Percentiles rank a stretch among this genome's conserved stretches.
These are phyloP conservation scores for Shargacucullia verbasci DNA, from an alignment of 2,888 invertebrate species.

Conservation along the genomic window DNA sequence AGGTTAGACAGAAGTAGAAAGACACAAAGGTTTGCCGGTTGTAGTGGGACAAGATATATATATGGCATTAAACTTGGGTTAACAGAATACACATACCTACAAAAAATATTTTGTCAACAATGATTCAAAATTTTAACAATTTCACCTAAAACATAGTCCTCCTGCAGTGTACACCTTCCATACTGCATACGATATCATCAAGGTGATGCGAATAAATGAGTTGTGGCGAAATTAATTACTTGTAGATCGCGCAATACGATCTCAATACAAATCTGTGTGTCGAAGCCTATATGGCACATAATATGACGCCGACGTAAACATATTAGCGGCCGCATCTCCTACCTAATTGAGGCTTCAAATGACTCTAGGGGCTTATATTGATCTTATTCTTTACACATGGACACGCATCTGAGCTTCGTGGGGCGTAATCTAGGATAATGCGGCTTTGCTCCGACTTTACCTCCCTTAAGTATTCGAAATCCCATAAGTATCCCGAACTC, in stretches of 20 bases:
- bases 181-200: no score
- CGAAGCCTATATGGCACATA: background rate
- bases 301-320: slow-evolving; percentile 27
- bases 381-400: slow-evolving; percentile 45
- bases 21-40: no score
- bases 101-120: no score
- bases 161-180: no score
- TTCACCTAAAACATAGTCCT: no score
- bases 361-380: slow-evolving; percentile 33
- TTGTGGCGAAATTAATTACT: background rate
- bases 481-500: slow-evolving; percentile 13
- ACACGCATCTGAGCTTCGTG: slow-evolving; percentile 7
- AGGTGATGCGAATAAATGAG: no score
- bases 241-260: no score
- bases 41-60: no score
- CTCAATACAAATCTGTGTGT: background rate
- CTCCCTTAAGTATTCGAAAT: slow-evolving; percentile 33
- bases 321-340: slow-evolving; percentile 35
- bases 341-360: slow-evolving; percentile 30
- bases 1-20: no score
- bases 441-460: slow-evolving; percentile 10
- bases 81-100: no score
- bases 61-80: no score
- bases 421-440: slow-evolving; percentile 44
- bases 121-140: no score